A percentile compares a stretch with the other conserved stretches of the same genome.
These are phyloP conservation scores for Melieria crassipennis DNA, from an alignment of 2,888 invertebrate species.

Conservation along the genomic window DNA sequence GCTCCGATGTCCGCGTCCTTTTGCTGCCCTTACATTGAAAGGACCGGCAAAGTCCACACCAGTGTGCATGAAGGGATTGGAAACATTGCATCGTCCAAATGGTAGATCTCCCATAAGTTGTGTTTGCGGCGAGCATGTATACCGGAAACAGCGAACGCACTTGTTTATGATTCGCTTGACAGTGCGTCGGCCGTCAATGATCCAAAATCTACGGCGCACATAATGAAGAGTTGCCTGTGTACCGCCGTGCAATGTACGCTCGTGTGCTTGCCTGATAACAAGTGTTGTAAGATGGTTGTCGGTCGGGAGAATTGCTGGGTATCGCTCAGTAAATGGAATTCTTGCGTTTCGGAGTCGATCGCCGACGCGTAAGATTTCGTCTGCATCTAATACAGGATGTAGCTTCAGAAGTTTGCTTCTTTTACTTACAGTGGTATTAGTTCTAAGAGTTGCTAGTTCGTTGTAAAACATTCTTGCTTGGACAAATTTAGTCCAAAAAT, in stretches of 20 bases:
- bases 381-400: not conserved
- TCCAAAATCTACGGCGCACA: slow-evolving; percentile 22
- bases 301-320: not conserved
- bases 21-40: slow-evolving; percentile 25
- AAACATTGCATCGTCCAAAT: slow-evolving; percentile 12
- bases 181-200: slow-evolving; percentile 20
- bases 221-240: slow-evolving; percentile 18
- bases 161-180: slow-evolving; percentile 13
- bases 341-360: slow-evolving; percentile 19
- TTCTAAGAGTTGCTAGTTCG: not conserved
- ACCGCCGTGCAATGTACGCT: slow-evolving; percentile 8
- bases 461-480: slow-evolving; percentile 24
- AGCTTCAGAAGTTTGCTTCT: slow-evolving; percentile 24
- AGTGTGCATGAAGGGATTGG: slow-evolving; percentile 14
- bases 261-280: slow-evolving; percentile 5
- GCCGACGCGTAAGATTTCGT: slow-evolving; percentile 6
- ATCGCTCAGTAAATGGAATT: not conserved
- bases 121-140: not conserved
- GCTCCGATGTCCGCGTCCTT: slow-evolving; percentile 29
- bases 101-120: slow-evolving; percentile 15
- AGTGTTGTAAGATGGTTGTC: slow-evolving; percentile 4
- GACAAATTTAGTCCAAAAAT: slow-evolving; percentile 20
- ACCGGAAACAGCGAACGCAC: slow-evolving; percentile 23
- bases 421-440: not conserved
- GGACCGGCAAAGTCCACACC: slow-evolving; percentile 37